phyloP scores from a whole-genome alignment of 2,888 invertebrate species.

The Drosophila phalerata region DNA sequence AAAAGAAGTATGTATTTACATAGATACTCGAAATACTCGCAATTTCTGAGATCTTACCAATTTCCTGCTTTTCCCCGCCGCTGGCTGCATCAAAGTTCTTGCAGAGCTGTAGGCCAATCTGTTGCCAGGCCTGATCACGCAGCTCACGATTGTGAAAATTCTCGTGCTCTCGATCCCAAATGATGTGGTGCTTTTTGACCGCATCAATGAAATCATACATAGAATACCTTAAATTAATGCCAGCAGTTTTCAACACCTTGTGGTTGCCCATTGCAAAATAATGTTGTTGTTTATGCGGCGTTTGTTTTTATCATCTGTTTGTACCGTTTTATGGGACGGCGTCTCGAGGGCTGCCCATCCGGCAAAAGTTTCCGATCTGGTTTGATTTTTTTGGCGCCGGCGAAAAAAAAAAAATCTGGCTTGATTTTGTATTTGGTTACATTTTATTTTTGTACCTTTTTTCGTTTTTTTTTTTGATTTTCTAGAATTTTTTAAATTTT shows the following conservation, averaged over 20 bases:
- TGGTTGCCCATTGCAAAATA: slow-evolving; percentile 64
- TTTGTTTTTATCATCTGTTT: slow-evolving; percentile 5
- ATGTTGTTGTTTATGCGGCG: slow-evolving; percentile 25
- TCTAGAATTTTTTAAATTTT: too few species aligned
- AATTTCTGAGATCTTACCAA: slow-evolving; percentile 50
- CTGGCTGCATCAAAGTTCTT: slow-evolving; percentile 49
- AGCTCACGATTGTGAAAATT: slow-evolving; percentile 71
- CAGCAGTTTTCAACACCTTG: slow-evolving; percentile 67
- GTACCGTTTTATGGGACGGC: too few species aligned
- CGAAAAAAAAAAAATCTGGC: too few species aligned
- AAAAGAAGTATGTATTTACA: neutral
- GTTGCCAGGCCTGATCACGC: slow-evolving; percentile 71
- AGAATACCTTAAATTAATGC: slow-evolving; percentile 61
- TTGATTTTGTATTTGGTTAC: too few species aligned
- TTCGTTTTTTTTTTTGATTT: too few species aligned
- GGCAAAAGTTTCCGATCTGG: too few species aligned
- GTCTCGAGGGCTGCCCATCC: too few species aligned
- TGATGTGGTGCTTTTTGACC: slow-evolving; percentile 56
- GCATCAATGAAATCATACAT: slow-evolving; percentile 76
- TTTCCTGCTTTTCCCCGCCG: slow-evolving; percentile 60
- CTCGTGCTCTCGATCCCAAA: slow-evolving; percentile 71
- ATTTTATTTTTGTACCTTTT: too few species aligned
- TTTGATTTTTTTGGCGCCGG: too few species aligned
- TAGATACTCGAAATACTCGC: neutral
- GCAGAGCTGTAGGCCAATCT: slow-evolving; percentile 62